These are phyloP conservation scores for Clivina fossor DNA, from an alignment of 2,888 invertebrate species.

Conservation along the genomic window DNA sequence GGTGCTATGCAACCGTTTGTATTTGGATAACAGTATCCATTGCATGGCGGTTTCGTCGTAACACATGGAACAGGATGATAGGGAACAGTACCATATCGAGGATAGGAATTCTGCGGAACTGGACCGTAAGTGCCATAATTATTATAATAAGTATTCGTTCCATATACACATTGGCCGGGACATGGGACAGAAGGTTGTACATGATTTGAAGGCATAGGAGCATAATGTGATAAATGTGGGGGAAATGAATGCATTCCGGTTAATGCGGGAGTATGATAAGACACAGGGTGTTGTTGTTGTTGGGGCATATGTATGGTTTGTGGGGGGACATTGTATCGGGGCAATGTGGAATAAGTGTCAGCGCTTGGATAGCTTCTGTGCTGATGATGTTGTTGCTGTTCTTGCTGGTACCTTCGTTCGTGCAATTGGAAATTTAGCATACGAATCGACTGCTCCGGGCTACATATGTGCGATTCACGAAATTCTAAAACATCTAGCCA, in stretches of 20 bases:
- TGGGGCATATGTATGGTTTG: constrained; percentile 45
- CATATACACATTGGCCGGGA: constrained; percentile 27
- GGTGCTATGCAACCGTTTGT: constrained; percentile 47
- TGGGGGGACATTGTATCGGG: constrained; percentile 36
- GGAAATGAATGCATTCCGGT: constrained; percentile 42
- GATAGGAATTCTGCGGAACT: constrained; percentile 5
- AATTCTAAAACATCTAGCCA: constrained; percentile 72
- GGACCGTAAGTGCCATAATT: constrained; percentile 38
- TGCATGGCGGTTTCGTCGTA: constrained; percentile 40
- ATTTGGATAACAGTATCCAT: constrained; percentile 52
- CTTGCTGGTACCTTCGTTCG: constrained; percentile 52
- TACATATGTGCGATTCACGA: constrained; percentile 59
- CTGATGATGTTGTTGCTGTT: constrained; percentile 42
- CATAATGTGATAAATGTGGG: constrained; percentile 35
- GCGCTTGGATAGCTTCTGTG: constrained; percentile 13
- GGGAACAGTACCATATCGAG: constrained; percentile 28
- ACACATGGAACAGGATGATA: constrained; percentile 43
- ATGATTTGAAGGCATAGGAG: constrained; percentile 39
- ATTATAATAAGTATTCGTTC: constrained; percentile 39
- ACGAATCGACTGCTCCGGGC: constrained; percentile 57
- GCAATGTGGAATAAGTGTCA: constrained; percentile 21
- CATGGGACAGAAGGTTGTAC: constrained; percentile 40
- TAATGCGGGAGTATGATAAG: constrained; percentile 40
- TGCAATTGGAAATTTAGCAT: constrained; percentile 55
- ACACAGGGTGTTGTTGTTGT: constrained; percentile 37